Evolutionary conservation across 2,113 vertebrate species (phyloP), one percentile per base, ranked within the genome.

Genomic region (Xiphorhynchus elegans): DNA sequence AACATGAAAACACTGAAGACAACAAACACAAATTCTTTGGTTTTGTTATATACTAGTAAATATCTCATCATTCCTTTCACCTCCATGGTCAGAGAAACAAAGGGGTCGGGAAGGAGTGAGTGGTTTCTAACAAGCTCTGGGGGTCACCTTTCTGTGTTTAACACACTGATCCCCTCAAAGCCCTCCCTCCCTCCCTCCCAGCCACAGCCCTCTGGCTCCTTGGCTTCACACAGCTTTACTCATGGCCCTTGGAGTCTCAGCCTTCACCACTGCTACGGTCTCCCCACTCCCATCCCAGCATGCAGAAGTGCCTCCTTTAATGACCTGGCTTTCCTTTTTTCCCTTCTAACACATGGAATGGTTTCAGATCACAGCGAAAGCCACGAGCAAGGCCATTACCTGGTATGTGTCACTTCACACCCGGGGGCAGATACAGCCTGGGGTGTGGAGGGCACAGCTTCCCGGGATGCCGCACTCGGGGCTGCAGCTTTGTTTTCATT

Each of bases 391-490:
- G 53, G 82, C 60, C 58, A 8, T 92, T 96, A 98, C 97, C 97
- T 98, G 94, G 94, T 89, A 18, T n/a, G 87, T 59, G 89, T 97
- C 74, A 89, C 93, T 42, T 96, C 95, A 69, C 90, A 42, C 10
- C 59, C 92, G 3, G 86, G 15, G 86, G 78, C 87, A 77, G 87
- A 74, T 8, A 62, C 0, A 47, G 95, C 70, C 74, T 3, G 60
- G 31, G 96, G 95, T 4, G 92, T 59, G 52, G 94, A 93, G 35
- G 97, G 80, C 49, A 44, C 46, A 3, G 92, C 81, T 62, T 92
- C 96, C 84, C 2, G 25, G 19, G 87, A 29, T 24, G 87, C 84
- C 15, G 0, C 13, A 1, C 75, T 79, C 0, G 1, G 2, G 1
- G 5, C 20, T 9, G 39, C 7, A 42, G 75, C 5, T 78, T 62